A percentile compares a stretch with the other conserved stretches of the same genome.
phyloP scores from a whole-genome alignment of 1,140 invertebrate genomes.

The Arctopsyche grandis region DNA sequence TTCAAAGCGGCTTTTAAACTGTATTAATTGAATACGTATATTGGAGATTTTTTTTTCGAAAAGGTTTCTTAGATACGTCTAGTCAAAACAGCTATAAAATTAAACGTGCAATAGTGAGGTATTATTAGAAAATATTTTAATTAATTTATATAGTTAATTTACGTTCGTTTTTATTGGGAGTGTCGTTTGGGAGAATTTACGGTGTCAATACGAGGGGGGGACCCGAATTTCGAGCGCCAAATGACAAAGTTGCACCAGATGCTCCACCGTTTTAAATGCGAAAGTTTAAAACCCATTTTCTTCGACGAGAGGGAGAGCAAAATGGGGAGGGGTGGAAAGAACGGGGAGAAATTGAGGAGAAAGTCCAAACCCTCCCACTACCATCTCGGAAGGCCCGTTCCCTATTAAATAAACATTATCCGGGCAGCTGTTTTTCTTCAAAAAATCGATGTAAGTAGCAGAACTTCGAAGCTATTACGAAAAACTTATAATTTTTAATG shows the following conservation, averaged over 20 bases:
- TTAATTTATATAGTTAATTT: conserved; percentile 11
- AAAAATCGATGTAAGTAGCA: conserved; percentile 47
- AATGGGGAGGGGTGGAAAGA: background rate
- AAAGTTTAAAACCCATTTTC: conserved; percentile 52
- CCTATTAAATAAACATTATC: conserved; percentile 52
- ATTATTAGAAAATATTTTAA: background rate
- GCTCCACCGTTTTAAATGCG: conserved; percentile 48
- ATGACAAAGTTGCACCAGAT: conserved; percentile 46
- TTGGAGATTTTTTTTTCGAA: background rate
- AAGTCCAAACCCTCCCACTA: background rate
- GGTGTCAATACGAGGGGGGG: conserved; percentile 14
- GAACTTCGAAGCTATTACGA: conserved; percentile 43
- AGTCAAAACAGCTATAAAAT: too few species aligned
- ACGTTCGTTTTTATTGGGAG: conserved; percentile 8
- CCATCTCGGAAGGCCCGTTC: background rate
- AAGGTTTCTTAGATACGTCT: too few species aligned
- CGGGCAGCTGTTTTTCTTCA: conserved; percentile 40
- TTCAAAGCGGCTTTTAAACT: background rate
- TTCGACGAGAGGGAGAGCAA: background rate
- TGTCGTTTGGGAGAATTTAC: conserved; percentile 32
- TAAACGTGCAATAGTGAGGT: too few species aligned
- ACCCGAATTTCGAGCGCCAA: background rate
- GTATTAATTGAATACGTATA: background rate
- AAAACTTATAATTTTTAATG: conserved; percentile 48
- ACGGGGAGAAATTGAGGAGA: background rate